phyloP scores from a whole-genome alignment of 2,888 invertebrate genomes.

The Microctonus hyperodae region DNA sequence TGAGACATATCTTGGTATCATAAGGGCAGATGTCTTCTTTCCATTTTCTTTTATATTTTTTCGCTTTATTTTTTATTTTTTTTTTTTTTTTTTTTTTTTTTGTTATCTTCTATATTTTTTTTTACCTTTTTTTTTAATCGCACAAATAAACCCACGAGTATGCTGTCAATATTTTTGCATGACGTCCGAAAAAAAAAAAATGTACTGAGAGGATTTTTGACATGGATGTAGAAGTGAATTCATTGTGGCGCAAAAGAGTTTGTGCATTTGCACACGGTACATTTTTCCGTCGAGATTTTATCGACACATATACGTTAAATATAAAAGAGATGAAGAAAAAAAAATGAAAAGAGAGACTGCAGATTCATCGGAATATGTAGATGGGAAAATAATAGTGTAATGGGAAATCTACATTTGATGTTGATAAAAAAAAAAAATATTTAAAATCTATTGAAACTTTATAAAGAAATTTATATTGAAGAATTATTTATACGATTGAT shows the following conservation, averaged over 20 bases:
- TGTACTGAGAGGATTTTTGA: neutral
- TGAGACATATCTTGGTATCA: neutral
- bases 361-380: neutral
- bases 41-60: neutral
- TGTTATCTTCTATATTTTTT: neutral
- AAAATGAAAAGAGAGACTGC: neutral
- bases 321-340: neutral
- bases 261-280: neutral
- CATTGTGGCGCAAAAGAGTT: slow-evolving; percentile 17
- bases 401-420: neutral
- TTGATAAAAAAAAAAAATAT: neutral
- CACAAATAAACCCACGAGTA: slow-evolving; percentile 1
- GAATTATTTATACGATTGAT: no score
- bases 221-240: slow-evolving; percentile 14
- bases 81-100: neutral
- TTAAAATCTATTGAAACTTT: no score
- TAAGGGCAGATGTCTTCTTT: neutral
- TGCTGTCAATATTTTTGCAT: slow-evolving; percentile 17
- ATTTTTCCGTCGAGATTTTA: neutral
- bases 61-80: neutral
- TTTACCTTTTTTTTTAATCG: slow-evolving; percentile 10
- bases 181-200: neutral
- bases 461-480: no score
- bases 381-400: neutral
- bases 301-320: neutral